Conservation (phyloP, 2,113 vertebrate species). For the Ictidomys tridecemlineatus region DNA sequence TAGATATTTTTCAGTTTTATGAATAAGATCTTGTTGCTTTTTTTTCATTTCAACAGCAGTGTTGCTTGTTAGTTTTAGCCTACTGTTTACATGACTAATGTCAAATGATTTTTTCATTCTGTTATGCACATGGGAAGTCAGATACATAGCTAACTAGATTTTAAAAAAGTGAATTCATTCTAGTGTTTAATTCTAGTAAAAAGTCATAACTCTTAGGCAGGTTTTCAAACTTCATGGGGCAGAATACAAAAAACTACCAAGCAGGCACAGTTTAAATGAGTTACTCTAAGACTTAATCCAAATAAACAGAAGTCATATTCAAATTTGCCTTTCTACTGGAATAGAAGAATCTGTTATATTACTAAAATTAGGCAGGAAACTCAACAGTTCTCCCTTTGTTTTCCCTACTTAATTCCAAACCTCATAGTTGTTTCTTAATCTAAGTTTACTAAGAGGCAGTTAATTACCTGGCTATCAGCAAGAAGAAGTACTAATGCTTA, state of each 20-base stretch:
- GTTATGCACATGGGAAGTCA: neutral
- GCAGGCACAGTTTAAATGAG: neutral
- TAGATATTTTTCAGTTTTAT: neutral
- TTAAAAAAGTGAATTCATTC: neutral
- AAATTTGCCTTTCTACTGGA: neutral
- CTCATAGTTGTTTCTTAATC: neutral
- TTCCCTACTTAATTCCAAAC: neutral
- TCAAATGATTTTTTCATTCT: conserved; percentile 1
- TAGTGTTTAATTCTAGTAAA: neutral
- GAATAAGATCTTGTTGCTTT: neutral
- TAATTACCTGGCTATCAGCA: no score
- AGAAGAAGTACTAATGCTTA: neutral
- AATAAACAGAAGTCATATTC: neutral
- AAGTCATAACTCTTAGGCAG: neutral
- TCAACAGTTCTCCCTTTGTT: neutral
- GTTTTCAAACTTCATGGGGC: neutral
- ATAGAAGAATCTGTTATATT: neutral
- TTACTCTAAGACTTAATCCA: no score
- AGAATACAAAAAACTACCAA: neutral
- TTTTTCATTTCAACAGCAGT: neutral
- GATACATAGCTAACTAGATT: neutral
- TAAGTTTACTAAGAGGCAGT: no score
- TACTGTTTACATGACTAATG: neutral
- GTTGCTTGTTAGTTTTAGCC: neutral
- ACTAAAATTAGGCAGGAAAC: neutral